Evolutionary conservation across 2,113 vertebrate genomes (phyloP).

Genomic region (Azemiops feae): DNA sequence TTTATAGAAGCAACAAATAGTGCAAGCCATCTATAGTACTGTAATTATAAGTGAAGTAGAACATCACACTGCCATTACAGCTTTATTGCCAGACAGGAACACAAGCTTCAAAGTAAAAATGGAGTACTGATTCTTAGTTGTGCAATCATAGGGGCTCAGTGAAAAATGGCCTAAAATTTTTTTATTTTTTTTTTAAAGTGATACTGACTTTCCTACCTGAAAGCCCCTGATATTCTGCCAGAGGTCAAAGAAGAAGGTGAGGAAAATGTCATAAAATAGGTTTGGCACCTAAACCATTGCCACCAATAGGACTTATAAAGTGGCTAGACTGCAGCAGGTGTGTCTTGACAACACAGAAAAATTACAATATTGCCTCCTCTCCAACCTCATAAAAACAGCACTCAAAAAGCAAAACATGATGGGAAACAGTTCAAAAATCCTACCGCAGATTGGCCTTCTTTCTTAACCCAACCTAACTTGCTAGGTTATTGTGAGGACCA

Average conservation of each 20-base stretch:
- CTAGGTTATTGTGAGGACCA: background rate
- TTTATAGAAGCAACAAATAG: background rate
- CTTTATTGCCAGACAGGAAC: background rate
- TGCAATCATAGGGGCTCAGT: background rate
- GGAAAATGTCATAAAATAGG: background rate
- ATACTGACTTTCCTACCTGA: background rate
- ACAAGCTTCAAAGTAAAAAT: background rate
- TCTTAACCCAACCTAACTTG: background rate
- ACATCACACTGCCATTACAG: background rate
- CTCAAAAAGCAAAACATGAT: background rate
- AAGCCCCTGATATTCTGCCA: background rate
- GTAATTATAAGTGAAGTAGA: background rate
- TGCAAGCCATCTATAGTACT: background rate
- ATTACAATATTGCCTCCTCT: background rate
- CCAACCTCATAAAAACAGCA: background rate
- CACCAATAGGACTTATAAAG: background rate
- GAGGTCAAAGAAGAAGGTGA: background rate
- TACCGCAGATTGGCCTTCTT: background rate
- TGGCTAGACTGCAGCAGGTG: background rate
- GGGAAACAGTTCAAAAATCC: background rate
- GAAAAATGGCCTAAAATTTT: background rate
- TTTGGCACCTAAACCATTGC: background rate
- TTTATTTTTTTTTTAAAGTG: background rate
- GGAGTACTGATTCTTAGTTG: background rate
- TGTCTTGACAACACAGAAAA: background rate